These are phyloP conservation scores for Corydoras maculifer DNA, from an alignment of 2,113 vertebrate species.

Conservation along the genomic window DNA sequence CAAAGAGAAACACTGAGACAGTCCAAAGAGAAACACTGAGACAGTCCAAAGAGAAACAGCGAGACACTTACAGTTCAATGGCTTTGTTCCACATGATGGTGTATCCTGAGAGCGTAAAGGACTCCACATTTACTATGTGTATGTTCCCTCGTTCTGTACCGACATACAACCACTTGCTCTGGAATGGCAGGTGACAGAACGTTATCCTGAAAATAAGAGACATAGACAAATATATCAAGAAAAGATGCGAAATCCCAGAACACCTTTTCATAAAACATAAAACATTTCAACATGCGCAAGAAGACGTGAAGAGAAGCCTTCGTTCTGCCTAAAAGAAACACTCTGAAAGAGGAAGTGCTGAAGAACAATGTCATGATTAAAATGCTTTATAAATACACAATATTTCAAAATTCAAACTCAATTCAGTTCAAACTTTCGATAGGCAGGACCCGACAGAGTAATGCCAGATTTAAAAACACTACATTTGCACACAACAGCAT, in stretches of 20 bases:
- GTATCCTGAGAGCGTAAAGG: constrained; percentile 98
- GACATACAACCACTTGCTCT: constrained; percentile 98
- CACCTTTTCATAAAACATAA: too few relatives aligned
- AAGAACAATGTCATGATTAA: too few relatives aligned
- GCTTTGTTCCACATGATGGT: constrained; percentile 99
- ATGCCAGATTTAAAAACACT: too few relatives aligned
- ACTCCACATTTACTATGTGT: constrained; percentile 98
- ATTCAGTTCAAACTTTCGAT: too few relatives aligned
- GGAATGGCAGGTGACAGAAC: constrained; percentile 98
- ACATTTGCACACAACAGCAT: too few relatives aligned
- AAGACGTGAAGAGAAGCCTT: too few relatives aligned
- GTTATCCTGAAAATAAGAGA: constrained; percentile 77
- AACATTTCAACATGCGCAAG: too few relatives aligned
- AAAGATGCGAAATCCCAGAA: background rate
- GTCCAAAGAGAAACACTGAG: background rate
- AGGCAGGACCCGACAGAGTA: too few relatives aligned
- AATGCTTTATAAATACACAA: too few relatives aligned
- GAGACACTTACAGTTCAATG: constrained; percentile 94
- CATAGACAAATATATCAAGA: constrained; percentile 5
- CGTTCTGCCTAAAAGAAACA: too few relatives aligned
- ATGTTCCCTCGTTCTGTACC: constrained; percentile 97
- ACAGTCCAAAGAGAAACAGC: constrained; percentile 5
- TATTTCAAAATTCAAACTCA: too few relatives aligned
- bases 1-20: background rate
- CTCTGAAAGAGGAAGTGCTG: too few relatives aligned